Percentiles rank a stretch among this genome's conserved stretches.
phyloP scores from a whole-genome alignment of 1,140 invertebrate genomes.

The Planococcus citri region DNA sequence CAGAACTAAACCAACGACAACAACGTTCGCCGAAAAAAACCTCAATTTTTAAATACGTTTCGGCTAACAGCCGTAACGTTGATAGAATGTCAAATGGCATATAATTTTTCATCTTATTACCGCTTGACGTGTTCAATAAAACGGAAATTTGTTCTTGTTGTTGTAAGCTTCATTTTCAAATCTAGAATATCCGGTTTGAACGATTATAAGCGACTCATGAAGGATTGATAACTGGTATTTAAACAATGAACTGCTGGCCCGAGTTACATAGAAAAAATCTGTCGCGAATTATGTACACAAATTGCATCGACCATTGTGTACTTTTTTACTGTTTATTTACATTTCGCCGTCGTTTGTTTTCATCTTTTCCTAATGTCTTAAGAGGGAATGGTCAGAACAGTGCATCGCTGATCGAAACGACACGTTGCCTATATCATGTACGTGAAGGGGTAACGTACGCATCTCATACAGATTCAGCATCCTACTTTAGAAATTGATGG shows the following conservation, averaged over 20 bases:
- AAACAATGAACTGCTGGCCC: neutral
- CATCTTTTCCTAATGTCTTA: too few species aligned
- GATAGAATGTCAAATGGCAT: constrained; percentile 7
- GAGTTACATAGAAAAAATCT: neutral
- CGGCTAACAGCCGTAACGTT: neutral
- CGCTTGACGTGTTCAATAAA: neutral
- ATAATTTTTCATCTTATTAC: constrained; percentile 8
- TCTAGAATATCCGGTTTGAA: constrained; percentile 1
- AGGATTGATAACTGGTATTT: neutral
- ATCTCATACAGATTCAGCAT: too few species aligned
- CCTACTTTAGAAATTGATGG: too few species aligned
- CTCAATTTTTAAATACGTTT: constrained; percentile 1
- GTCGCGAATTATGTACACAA: neutral
- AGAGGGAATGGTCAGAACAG: too few species aligned
- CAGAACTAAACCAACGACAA: too few species aligned
- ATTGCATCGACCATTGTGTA: neutral
- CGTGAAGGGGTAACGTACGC: too few species aligned
- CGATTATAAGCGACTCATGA: neutral
- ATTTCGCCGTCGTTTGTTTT: neutral
- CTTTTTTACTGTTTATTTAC: neutral
- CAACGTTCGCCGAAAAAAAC: neutral
- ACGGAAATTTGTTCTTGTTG: constrained; percentile 6
- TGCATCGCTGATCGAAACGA: too few species aligned
- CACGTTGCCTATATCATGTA: too few species aligned
- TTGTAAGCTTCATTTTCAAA: constrained; percentile 8